These are phyloP conservation scores for Chromobotia macracanthus DNA, from an alignment of 2,797 vertebrate genomes.

Conservation along the genomic window DNA sequence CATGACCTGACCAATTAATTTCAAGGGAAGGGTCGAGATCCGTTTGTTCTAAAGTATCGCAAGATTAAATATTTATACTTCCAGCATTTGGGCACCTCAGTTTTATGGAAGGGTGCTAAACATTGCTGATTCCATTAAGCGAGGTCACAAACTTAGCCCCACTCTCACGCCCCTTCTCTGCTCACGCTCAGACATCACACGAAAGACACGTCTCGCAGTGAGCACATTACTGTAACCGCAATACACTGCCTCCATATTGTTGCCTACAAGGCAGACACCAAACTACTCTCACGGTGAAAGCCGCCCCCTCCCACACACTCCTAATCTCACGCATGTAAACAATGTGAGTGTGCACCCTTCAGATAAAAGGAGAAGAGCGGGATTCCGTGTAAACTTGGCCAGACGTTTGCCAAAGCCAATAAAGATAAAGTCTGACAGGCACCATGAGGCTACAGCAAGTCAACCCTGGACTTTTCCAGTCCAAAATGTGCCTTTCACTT, in stretches of 20 bases:
- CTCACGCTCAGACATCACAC: conserved; percentile 58
- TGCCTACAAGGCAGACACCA: conserved; percentile 32
- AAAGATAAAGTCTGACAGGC: conserved; percentile 87
- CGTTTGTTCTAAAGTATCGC: conserved; percentile 66
- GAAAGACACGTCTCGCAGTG: conserved; percentile 40
- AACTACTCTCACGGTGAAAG: conserved; percentile 44
- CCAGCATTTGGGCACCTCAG: conserved; percentile 59
- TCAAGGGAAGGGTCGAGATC: conserved; percentile 59
- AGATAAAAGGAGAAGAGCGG: conserved; percentile 82
- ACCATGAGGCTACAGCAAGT: conserved; percentile 70
- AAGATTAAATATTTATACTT: conserved; percentile 71
- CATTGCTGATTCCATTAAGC: conserved; percentile 63
- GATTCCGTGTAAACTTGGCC: conserved; percentile 78
- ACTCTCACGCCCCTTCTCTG: conserved; percentile 61
- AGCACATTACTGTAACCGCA: background rate
- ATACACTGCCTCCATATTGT: conserved; percentile 29
- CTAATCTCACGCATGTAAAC: conserved; percentile 76
- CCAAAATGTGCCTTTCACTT: conserved; percentile 70
- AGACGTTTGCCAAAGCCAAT: conserved; percentile 89
- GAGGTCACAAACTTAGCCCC: conserved; percentile 59
- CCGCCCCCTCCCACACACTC: conserved; percentile 45
- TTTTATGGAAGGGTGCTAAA: conserved; percentile 66
- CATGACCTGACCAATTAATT: conserved; percentile 52
- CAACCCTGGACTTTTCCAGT: conserved; percentile 72
- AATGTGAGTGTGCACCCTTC: conserved; percentile 76